Evolutionary conservation across 2,888 invertebrate species (phyloP).

Genomic region (Drosophila anomalata): DNA sequence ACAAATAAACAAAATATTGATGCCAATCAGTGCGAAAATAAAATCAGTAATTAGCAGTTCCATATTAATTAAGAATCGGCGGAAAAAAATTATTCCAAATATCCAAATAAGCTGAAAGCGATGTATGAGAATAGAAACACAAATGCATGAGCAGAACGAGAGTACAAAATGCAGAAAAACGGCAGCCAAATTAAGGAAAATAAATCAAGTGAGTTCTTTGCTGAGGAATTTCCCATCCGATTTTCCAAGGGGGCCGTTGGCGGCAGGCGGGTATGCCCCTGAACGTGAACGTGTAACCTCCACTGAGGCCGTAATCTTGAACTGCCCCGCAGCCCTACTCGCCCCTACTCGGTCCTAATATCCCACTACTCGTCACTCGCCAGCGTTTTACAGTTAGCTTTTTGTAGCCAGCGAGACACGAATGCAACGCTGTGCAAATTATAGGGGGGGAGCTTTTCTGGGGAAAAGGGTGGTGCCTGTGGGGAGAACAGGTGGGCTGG

Average conservation of each 20-base stretch:
- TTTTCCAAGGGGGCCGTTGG: conserved; percentile 1
- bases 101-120: conserved; percentile 11
- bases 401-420: conserved; percentile 51
- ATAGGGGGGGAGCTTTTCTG: conserved; percentile 37
- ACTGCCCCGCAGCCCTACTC: conserved; percentile 48
- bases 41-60: conserved; percentile 28
- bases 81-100: conserved; percentile 4
- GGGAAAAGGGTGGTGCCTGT: conserved; percentile 20
- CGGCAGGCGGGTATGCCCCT: conserved; percentile 54
- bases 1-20: conserved; percentile 13
- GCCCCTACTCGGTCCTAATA: background rate
- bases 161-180: conserved; percentile 34
- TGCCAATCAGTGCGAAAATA: conserved; percentile 4
- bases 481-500: conserved; percentile 3
- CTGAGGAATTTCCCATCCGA: conserved; percentile 15
- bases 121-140: background rate
- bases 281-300: conserved; percentile 83
- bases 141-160: conserved; percentile 23
- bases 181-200: conserved; percentile 33
- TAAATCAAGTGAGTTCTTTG: conserved; percentile 33
- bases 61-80: conserved; percentile 15
- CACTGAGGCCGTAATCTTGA: conserved; percentile 83
- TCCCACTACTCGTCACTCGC: conserved; percentile 45
- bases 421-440: conserved; percentile 57
- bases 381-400: conserved; percentile 33